Base-by-base conservation (phyloP, 2,113 vertebrate species). In the Hypocryptadius cinnamomeus region DNA sequence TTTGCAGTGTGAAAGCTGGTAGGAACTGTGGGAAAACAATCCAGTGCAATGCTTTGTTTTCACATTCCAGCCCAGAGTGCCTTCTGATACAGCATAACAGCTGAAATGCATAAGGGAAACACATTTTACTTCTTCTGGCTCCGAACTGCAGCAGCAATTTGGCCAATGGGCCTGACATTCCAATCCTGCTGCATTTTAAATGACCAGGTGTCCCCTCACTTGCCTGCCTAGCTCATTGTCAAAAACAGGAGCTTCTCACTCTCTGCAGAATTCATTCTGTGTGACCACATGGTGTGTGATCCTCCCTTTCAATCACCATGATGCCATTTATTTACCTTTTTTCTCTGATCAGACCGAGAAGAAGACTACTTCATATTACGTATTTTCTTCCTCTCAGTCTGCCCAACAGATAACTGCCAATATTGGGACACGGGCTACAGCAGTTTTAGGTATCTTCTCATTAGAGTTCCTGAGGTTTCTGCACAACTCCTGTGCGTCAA, bases 131-230 rank as follows among this genome's bases (percentile, higher is more conserved):
- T 95, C 96, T 90, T 90, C 91, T 97, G 96, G 95, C 97, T 88
- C 81, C 17, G 40, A 91, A 76, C 63, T 68, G 60, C 92, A 79
- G 76, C 69, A 81, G 93, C 93, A 95, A 95, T 97, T 97, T 97
- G 96, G 96, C 93, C 2, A 85, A 73, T 23, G 70, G 77, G 76
- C 53, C 92, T 78, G 87, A 79, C 76, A 80, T 94, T 95, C 94
- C 77, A 86, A 89, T 94, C 72, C 94, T 96, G 96, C 95, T 96
- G 96, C 93, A 77, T 97, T 97, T 97, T 95, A 97, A 96, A 90
- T 78, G 95, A 93, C 96, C 98, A 98, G 97, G 97, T 98, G 97
- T 97, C 96, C 78, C 23, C 63, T 96, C 80, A 44, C 61, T 89
- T 89, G 82, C 73, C 83, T 91, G 93, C 79, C 90, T 96, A 31